A percentile compares a stretch with the other conserved stretches of the same genome.
phyloP scores from a whole-genome alignment of 2,797 vertebrate species.

The Leptoclinus maculatus region DNA sequence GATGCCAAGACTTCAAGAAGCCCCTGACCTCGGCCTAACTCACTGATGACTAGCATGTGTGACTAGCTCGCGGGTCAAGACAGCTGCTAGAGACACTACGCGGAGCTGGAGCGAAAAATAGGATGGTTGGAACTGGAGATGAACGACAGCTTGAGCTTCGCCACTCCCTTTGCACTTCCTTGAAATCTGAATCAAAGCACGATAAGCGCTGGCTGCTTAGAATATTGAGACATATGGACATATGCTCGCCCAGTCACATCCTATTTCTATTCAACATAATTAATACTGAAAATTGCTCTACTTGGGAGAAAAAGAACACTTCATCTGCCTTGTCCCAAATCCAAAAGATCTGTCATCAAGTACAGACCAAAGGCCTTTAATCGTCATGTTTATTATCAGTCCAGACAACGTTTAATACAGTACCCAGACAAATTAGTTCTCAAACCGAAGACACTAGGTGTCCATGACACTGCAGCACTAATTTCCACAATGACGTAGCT shows the following conservation, averaged over 20 bases:
- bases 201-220: constrained; percentile 44
- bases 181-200: constrained; percentile 69
- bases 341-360: constrained; percentile 48
- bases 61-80: constrained; percentile 78
- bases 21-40: constrained; percentile 84
- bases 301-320: constrained; percentile 34
- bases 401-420: constrained; percentile 45
- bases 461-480: constrained; percentile 54
- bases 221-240: constrained; percentile 69
- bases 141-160: constrained; percentile 66
- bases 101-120: constrained; percentile 57
- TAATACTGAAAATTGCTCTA: constrained; percentile 51
- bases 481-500: constrained; percentile 69
- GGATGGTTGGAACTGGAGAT: constrained; percentile 58
- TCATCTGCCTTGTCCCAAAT: constrained; percentile 37
- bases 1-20: constrained; percentile 86
- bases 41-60: constrained; percentile 88
- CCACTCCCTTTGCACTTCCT: constrained; percentile 44
- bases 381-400: constrained; percentile 52
- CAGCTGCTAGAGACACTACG: constrained; percentile 81
- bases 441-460: constrained; percentile 45
- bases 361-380: constrained; percentile 41
- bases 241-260: constrained; percentile 42
- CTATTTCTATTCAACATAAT: constrained; percentile 62
- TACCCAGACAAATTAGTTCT: constrained; percentile 60